phyloP scores from a whole-genome alignment of 2,888 invertebrate genomes.

The Periphyllus acericola region DNA sequence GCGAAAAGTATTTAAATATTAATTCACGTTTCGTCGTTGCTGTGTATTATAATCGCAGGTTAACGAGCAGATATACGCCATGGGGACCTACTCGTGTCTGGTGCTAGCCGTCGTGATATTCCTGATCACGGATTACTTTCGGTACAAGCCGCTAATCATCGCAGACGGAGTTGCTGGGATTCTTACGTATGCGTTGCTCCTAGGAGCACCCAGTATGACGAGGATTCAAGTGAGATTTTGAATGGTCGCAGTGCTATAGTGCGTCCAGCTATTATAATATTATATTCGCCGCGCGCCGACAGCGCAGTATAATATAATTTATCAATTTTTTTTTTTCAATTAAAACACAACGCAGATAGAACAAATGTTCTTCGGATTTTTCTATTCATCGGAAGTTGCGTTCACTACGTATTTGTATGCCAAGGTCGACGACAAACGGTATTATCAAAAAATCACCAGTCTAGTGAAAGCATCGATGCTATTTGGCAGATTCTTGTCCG shows the following conservation, averaged over 20 bases:
- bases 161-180: conserved; percentile 81
- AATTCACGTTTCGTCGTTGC: background rate
- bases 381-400: conserved; percentile 89
- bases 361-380: conserved; percentile 84
- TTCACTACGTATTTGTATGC: conserved; percentile 95
- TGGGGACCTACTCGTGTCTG: conserved; percentile 86
- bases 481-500: conserved; percentile 82
- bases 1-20: background rate
- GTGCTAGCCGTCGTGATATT: conserved; percentile 80
- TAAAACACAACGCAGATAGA: conserved; percentile 67
- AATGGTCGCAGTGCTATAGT: background rate
- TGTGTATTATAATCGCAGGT: conserved; percentile 67
- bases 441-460: conserved; percentile 85
- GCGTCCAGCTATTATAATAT: too few relatives aligned
- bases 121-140: conserved; percentile 82
- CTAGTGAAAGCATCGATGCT: conserved; percentile 85
- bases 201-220: conserved; percentile 74
- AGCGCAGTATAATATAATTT: background rate
- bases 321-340: background rate
- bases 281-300: background rate
- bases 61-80: conserved; percentile 84
- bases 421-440: conserved; percentile 73
- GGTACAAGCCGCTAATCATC: conserved; percentile 89
- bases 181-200: conserved; percentile 77
- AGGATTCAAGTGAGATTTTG: conserved; percentile 48